phyloP scores from a whole-genome alignment of 2,113 vertebrate genomes.

The Poecile atricapillus region DNA sequence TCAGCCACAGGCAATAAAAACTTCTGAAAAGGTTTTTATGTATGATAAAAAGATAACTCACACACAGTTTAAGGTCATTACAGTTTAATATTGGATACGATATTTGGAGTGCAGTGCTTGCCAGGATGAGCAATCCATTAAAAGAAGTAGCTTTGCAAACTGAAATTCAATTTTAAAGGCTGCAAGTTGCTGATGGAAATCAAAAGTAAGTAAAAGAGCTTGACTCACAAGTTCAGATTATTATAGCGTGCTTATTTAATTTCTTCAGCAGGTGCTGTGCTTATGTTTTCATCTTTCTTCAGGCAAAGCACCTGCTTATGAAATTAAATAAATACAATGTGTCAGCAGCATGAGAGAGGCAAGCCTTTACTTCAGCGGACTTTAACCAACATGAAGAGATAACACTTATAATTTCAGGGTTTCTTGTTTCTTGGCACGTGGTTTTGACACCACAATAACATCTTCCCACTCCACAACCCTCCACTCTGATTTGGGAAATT shows the following conservation, averaged over 20 bases:
- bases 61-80: background rate
- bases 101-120: background rate
- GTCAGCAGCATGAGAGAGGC: background rate
- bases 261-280: background rate
- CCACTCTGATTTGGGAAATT: background rate
- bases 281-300: background rate
- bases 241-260: background rate
- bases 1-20: background rate
- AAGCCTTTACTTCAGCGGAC: background rate
- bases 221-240: background rate
- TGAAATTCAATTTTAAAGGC: slow-evolving; percentile 16
- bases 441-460: background rate
- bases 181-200: slow-evolving; percentile 5
- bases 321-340: background rate
- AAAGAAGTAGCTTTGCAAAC: slow-evolving; percentile 2
- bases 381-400: background rate
- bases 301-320: slow-evolving; percentile 20
- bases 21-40: slow-evolving; percentile 10
- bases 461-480: background rate
- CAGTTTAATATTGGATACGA: background rate
- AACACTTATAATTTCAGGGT: background rate
- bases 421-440: background rate
- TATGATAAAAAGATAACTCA: background rate
- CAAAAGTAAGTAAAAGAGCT: slow-evolving; percentile 29
- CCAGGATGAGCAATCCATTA: background rate